phyloP scores from a whole-genome alignment of 2,888 invertebrate genomes.

The Invenusta paracnida region DNA sequence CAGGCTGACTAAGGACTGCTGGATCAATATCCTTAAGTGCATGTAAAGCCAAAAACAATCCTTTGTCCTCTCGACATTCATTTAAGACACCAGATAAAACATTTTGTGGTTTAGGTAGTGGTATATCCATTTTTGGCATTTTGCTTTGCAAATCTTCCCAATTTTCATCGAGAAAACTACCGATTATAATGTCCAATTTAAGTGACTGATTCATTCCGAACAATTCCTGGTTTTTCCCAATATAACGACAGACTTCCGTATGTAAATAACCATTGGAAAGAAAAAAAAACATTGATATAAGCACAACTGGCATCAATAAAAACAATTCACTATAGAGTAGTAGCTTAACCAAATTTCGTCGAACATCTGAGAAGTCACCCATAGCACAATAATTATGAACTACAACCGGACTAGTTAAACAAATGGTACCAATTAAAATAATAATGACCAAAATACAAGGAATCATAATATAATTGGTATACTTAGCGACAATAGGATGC shows the following conservation, averaged over 20 bases:
- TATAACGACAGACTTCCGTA: constrained; percentile 37
- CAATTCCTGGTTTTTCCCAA: background rate
- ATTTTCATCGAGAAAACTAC: background rate
- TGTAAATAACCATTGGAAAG: constrained; percentile 7
- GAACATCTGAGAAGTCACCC: background rate
- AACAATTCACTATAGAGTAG: constrained; percentile 19
- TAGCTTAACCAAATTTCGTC: background rate
- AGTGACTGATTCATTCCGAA: background rate
- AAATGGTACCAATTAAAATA: constrained; percentile 21
- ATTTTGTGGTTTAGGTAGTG: constrained; percentile 31
- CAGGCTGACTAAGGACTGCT: constrained; percentile 27
- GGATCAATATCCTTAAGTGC: constrained; percentile 15
- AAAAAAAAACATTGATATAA: constrained; percentile 11
- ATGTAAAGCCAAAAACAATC: constrained; percentile 15
- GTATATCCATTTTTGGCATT: constrained; percentile 22
- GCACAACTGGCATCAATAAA: background rate
- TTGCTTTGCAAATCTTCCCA: background rate
- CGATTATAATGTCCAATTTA: constrained; percentile 9
- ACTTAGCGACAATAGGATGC: background rate
- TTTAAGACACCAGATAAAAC: constrained; percentile 27
- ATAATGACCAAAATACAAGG: background rate
- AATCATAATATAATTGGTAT: background rate
- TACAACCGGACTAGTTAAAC: background rate
- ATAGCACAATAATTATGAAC: background rate
- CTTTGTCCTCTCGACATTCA: background rate